Percentiles rank a stretch among this genome's conserved stretches.
phyloP scores from a whole-genome alignment of 1,140 invertebrate species.

The Drosophila willistoni region DNA sequence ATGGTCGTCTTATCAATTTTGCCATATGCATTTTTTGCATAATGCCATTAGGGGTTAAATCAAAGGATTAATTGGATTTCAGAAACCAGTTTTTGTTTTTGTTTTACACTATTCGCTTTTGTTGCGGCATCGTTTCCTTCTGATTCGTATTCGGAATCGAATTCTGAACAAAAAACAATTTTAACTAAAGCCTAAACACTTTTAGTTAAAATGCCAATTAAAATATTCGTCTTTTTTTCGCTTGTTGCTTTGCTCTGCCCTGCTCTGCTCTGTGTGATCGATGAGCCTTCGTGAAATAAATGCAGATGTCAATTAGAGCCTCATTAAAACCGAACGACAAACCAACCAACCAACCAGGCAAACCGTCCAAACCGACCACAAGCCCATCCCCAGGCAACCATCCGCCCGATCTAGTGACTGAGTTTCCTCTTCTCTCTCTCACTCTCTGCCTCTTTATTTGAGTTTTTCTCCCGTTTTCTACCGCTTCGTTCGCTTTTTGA shows the following conservation, averaged over 20 bases:
- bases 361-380: conserved; percentile 40
- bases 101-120: conserved; percentile 10
- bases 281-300: conserved; percentile 73
- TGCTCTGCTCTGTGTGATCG: conserved; percentile 57
- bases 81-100: conserved; percentile 61
- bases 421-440: conserved; percentile 32
- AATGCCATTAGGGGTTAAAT: conserved; percentile 54
- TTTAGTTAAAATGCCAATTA: conserved; percentile 83
- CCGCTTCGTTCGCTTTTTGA: conserved; percentile 16
- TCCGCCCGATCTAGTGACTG: conserved; percentile 44
- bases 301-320: conserved; percentile 83
- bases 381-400: conserved; percentile 28
- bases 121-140: background rate
- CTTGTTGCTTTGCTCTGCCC: background rate
- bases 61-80: conserved; percentile 78
- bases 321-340: conserved; percentile 77
- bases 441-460: too few species aligned
- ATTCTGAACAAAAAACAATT: conserved; percentile 62
- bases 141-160: background rate
- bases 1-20: conserved; percentile 64
- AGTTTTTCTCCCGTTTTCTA: background rate
- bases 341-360: conserved; percentile 2
- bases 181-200: conserved; percentile 83
- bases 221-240: conserved; percentile 74
- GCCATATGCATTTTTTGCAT: conserved; percentile 79